Percentiles rank a stretch among this genome's conserved stretches.
Evolutionary conservation across 2,113 vertebrate genomes (phyloP).

Genomic region (Suricata suricatta): DNA sequence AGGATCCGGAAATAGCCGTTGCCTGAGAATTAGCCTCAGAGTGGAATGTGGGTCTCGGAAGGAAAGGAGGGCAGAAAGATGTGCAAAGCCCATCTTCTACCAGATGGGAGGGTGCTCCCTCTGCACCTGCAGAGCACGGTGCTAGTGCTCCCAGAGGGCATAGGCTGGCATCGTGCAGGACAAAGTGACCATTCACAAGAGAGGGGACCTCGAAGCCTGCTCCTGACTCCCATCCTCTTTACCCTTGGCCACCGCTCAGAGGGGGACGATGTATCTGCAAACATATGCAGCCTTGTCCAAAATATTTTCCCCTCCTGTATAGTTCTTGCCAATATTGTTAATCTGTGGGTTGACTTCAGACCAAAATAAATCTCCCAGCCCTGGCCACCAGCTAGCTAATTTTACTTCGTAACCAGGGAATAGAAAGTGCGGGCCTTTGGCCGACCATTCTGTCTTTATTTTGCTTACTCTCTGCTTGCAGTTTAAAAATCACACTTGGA

Average conservation of each 20-base stretch:
- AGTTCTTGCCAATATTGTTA: constrained; percentile 70
- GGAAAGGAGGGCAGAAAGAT: background rate
- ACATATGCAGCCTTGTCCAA: constrained; percentile 50
- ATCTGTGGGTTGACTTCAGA: constrained; percentile 68
- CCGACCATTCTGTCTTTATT: constrained; percentile 47
- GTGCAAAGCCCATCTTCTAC: background rate
- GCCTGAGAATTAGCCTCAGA: constrained; percentile 61
- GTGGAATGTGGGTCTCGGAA: constrained; percentile 48
- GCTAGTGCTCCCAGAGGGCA: background rate
- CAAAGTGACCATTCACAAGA: background rate
- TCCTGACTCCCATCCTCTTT: constrained; percentile 27
- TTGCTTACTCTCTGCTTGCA: constrained; percentile 64
- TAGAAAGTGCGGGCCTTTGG: constrained; percentile 44
- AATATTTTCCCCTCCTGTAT: constrained; percentile 59
- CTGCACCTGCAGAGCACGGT: background rate
- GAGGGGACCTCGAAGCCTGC: constrained; percentile 5
- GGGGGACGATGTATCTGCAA: constrained; percentile 51
- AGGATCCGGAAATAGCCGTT: constrained; percentile 62
- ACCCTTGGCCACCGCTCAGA: constrained; percentile 45
- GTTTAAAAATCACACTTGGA: constrained; percentile 64
- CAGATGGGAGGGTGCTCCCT: background rate
- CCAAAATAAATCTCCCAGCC: constrained; percentile 70
- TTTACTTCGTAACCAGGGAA: constrained; percentile 66
- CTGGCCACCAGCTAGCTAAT: constrained; percentile 48
- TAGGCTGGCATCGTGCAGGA: background rate